Percentiles rank a stretch among this genome's conserved stretches.
Conservation (phyloP, 1,140 invertebrate genomes). For the Procambarus clarkii region DNA sequence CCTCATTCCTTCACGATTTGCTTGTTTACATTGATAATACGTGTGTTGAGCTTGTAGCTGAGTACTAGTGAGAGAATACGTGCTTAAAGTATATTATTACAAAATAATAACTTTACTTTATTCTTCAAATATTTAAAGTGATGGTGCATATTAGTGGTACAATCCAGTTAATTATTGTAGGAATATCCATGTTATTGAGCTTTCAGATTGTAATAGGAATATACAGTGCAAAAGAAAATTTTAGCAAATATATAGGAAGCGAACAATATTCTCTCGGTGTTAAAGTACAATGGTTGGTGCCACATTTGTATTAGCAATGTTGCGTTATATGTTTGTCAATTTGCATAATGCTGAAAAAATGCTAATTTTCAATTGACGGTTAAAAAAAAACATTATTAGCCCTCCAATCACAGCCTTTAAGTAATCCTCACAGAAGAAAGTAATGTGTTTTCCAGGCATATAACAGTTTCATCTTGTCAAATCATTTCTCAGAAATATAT, state of each 20-base stretch:
- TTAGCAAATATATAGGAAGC: background rate
- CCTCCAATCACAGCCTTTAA: constrained; percentile 47
- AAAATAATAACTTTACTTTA: background rate
- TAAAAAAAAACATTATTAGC: constrained; percentile 26
- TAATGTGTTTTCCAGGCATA: background rate
- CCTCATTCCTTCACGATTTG: background rate
- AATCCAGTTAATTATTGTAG: background rate
- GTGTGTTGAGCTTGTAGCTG: background rate
- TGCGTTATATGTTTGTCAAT: background rate
- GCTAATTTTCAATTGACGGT: constrained; percentile 1
- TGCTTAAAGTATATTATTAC: background rate
- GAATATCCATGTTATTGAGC: no score
- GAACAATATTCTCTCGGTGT: no score
- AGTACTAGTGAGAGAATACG: background rate
- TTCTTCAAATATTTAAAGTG: background rate
- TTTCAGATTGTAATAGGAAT: background rate
- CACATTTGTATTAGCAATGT: background rate
- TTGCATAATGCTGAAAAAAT: background rate
- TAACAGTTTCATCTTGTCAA: background rate
- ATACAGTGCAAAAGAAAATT: background rate
- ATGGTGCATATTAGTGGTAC: background rate
- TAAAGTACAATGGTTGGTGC: background rate
- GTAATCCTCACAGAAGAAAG: constrained; percentile 20
- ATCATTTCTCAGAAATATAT: constrained; percentile 6
- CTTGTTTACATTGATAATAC: background rate